Conservation (phyloP, 2,888 invertebrate species). For the Stenodema calcarata region DNA sequence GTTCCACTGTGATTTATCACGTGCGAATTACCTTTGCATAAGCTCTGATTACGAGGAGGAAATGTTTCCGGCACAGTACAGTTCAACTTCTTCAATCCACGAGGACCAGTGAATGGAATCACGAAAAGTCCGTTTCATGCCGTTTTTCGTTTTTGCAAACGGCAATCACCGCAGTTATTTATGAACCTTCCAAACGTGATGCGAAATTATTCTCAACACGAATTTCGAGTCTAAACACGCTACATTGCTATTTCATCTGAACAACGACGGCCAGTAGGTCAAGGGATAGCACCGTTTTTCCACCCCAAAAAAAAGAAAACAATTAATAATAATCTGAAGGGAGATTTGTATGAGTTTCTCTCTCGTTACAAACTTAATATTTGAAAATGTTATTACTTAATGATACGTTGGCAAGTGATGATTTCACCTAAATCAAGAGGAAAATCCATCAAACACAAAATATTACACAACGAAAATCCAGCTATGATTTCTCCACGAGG, state of each 20-base stretch:
- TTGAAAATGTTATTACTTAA: too few species aligned
- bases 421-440: too few species aligned
- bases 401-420: too few species aligned
- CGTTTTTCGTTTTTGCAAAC: background rate
- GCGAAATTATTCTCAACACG: background rate
- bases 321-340: background rate
- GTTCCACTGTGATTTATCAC: too few species aligned
- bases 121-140: background rate
- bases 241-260: background rate
- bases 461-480: too few species aligned
- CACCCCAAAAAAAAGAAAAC: background rate
- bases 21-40: too few species aligned
- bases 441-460: too few species aligned
- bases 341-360: background rate
- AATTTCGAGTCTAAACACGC: background rate
- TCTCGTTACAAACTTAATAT: too few species aligned
- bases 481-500: too few species aligned
- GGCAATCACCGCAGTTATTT: background rate
- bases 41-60: too few species aligned
- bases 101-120: background rate
- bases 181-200: background rate
- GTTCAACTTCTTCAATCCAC: too few species aligned
- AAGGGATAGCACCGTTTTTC: background rate
- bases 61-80: too few species aligned
- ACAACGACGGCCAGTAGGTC: constrained; percentile 1